Conservation (phyloP, 2,888 invertebrate genomes). For the Neoascia interrupta region DNA sequence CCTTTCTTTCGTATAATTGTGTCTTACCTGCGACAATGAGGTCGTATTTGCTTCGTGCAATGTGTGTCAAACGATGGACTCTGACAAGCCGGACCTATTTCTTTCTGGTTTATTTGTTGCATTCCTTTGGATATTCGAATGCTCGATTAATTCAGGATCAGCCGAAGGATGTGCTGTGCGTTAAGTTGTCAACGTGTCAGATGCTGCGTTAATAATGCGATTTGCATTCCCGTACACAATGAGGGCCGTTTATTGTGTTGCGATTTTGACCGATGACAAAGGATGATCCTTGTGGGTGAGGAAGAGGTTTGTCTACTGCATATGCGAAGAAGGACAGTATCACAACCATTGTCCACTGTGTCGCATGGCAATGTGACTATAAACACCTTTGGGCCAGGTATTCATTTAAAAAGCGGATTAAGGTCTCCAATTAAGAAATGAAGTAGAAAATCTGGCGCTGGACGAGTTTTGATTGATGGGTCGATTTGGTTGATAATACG, state of each 20-base stretch:
- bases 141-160: constrained; percentile 40
- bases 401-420: constrained; percentile 59
- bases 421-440: constrained; percentile 33
- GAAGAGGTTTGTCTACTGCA: too few species aligned
- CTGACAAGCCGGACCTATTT: constrained; percentile 33
- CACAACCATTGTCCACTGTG: constrained; percentile 36
- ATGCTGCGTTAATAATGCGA: constrained; percentile 77
- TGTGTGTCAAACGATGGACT: constrained; percentile 38
- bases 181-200: constrained; percentile 70
- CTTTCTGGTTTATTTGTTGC: constrained; percentile 20
- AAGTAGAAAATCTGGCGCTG: constrained; percentile 67
- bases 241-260: constrained; percentile 39
- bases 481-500: constrained; percentile 43
- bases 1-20: constrained; percentile 65
- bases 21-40: background rate
- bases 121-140: background rate
- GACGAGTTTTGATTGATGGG: constrained; percentile 61
- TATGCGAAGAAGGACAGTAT: constrained; percentile 41
- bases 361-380: constrained; percentile 15
- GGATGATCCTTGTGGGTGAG: too few species aligned
- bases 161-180: constrained; percentile 15
- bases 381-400: constrained; percentile 46
- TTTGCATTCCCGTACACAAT: constrained; percentile 74
- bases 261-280: constrained; percentile 38
- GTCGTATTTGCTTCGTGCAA: constrained; percentile 17